Conservation (phyloP, 2,113 vertebrate species). For the Melanocharis versteri region DNA sequence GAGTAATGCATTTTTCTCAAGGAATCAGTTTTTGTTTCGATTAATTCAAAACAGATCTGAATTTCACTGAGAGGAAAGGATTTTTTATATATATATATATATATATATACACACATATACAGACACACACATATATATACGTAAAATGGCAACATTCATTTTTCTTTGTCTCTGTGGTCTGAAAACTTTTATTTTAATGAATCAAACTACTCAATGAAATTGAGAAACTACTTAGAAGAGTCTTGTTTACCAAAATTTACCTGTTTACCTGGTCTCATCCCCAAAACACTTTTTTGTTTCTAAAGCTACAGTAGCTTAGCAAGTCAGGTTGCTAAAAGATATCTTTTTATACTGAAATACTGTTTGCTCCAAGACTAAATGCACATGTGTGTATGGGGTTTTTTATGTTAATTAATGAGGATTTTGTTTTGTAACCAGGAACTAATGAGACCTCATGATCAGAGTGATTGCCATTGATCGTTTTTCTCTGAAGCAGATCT, state of each 20-base stretch:
- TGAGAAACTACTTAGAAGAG: neutral
- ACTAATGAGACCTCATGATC: neutral
- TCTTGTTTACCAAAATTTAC: neutral
- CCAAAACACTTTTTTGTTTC: neutral
- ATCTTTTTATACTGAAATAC: neutral
- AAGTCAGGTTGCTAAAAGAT: neutral
- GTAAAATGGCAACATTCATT: accelerated
- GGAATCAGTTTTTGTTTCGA: neutral
- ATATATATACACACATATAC: too few species aligned
- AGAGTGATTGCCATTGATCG: neutral
- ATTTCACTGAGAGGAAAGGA: neutral
- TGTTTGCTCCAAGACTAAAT: neutral
- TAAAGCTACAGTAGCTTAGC: neutral
- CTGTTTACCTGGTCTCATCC: neutral
- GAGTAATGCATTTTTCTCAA: neutral
- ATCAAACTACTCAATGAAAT: neutral
- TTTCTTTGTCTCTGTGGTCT: neutral
- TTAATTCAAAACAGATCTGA: neutral
- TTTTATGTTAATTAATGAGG: neutral
- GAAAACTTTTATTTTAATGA: neutral
- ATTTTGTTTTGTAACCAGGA: neutral
- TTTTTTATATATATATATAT: neutral
- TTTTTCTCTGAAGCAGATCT: neutral
- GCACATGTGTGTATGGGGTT: accelerated
- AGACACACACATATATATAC: accelerated